Evolutionary conservation across 2,888 invertebrate species (phyloP).

Genomic region (Kryphioiulus occultus): DNA sequence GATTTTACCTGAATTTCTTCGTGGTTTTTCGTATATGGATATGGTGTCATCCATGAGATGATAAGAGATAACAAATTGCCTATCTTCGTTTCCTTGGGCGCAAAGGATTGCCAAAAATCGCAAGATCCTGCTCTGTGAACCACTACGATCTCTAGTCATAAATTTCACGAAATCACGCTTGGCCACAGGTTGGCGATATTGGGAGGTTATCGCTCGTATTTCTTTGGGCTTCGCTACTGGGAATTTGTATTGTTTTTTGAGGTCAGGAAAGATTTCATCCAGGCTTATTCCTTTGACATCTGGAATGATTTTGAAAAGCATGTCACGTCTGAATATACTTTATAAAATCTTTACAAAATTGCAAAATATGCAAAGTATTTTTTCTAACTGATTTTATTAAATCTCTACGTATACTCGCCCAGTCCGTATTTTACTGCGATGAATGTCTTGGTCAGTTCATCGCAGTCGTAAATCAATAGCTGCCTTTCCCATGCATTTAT

Average conservation of each 20-base stretch:
- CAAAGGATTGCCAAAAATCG: slow-evolving; percentile 81
- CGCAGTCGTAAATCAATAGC: slow-evolving; percentile 82
- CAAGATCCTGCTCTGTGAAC: slow-evolving; percentile 75
- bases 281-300: slow-evolving; percentile 31
- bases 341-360: too few species aligned
- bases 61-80: slow-evolving; percentile 82
- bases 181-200: slow-evolving; percentile 58
- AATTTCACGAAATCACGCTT: slow-evolving; percentile 81
- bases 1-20: slow-evolving; percentile 72
- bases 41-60: slow-evolving; percentile 84
- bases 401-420: slow-evolving; percentile 61
- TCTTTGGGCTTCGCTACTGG: background rate
- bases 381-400: background rate
- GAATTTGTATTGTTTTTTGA: slow-evolving; percentile 17
- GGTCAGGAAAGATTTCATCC: slow-evolving; percentile 37
- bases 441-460: slow-evolving; percentile 84
- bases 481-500: slow-evolving; percentile 83
- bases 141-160: slow-evolving; percentile 76
- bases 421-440: slow-evolving; percentile 76
- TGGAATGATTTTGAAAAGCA: background rate
- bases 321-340: background rate
- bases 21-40: slow-evolving; percentile 79
- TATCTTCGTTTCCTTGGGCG: slow-evolving; percentile 66
- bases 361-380: background rate
- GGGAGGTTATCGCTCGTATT: background rate